These are phyloP conservation scores for Pseudomyrmex gracilis DNA, from an alignment of 1,140 invertebrate genomes.

Conservation along the genomic window DNA sequence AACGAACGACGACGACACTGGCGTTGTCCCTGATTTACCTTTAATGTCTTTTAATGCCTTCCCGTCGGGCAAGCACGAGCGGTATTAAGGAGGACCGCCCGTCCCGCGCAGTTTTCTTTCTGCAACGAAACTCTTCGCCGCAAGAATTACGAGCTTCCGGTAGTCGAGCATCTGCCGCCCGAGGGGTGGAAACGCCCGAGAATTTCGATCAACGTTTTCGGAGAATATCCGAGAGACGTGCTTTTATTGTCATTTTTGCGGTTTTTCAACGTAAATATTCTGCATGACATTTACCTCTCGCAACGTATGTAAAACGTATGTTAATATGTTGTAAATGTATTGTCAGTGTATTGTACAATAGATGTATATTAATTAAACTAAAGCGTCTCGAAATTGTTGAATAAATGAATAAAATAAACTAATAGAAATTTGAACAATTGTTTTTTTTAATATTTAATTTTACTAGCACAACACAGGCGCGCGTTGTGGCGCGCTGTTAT, in stretches of 20 bases:
- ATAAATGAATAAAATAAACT: too few relatives aligned
- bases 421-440: too few relatives aligned
- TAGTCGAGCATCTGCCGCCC: background rate
- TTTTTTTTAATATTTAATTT: too few relatives aligned
- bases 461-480: too few relatives aligned
- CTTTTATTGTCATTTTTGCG: background rate
- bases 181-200: background rate
- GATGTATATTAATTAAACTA: too few relatives aligned
- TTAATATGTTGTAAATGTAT: background rate
- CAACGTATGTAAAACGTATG: background rate
- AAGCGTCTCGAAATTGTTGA: too few relatives aligned
- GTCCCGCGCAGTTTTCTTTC: slow-evolving; percentile 35
- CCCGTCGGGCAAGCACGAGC: slow-evolving; percentile 1
- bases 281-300: background rate
- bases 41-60: slow-evolving; percentile 59
- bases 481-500: too few relatives aligned
- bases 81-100: background rate
- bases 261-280: background rate
- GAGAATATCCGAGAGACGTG: background rate
- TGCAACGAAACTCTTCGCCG: slow-evolving; percentile 1
- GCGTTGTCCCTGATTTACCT: slow-evolving; percentile 51
- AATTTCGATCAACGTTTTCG: slow-evolving; percentile 1
- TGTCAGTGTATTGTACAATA: too few relatives aligned
- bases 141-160: slow-evolving; percentile 44
- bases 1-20: slow-evolving; percentile 20